Base-by-base conservation (phyloP, 2,888 invertebrate genomes). In the Drosophila imparisetae region DNA sequence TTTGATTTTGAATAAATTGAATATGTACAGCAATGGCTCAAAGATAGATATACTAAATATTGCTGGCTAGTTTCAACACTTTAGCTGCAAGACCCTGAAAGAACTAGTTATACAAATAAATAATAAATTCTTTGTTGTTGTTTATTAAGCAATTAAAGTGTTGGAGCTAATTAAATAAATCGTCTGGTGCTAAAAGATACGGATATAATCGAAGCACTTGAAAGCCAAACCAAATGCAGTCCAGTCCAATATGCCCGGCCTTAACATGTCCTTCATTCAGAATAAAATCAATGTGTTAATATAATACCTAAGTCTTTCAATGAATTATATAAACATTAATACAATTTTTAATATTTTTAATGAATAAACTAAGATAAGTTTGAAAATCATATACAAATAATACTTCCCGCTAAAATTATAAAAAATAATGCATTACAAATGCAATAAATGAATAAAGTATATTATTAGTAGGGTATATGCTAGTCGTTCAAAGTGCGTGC, bases 401-500 rank as follows among this genome's bases (percentile, higher is more conserved):
- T 40, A 40, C 2, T 7, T 21, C 45, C 10, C 10, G n/a, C 4
- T n/a, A 40, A 3, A 34, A 52, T 15, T 4, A 10, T 11, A 34
- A 2, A 6, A 18, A 30, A 21, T 21, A 30, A 11, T 32, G 1
- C 15, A 30, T 7, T 21, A 13, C n/a, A 45, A 32, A 24, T 34
- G 11, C 11, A 15, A 18, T 15, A 21, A 21, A 32, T 2, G 11
- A 11, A 18, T 13, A 36, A 36, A 32, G 1, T 52, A 8, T 21
- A 15, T 24, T 24, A 24, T 21, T 2, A 18, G 15, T 8, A 79
- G 80, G 32, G 80, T 66, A 76, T 83, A 52, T 7, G 10, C 13
- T 3, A 64, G 55, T 58, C 68, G 29, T 7, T 32, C 11, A 42
- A 15, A 30, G 36, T n/a, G 54, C 24, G 29, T 59, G 7, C 29